Evolutionary conservation across 2,113 vertebrate species (phyloP).

Genomic region (Poicephalus meyeri): DNA sequence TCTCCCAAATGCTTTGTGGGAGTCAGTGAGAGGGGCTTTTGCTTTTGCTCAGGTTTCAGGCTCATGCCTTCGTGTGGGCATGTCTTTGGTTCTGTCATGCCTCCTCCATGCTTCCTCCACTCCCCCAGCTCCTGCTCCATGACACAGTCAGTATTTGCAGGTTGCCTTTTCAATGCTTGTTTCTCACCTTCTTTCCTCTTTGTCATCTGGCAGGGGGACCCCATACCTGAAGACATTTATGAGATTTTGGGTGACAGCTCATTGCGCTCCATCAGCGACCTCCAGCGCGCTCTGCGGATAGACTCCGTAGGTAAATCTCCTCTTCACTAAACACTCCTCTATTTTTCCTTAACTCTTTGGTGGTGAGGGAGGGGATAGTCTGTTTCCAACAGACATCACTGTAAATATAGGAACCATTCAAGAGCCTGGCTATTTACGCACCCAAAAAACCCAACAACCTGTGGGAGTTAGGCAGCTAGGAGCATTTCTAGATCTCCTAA

Average conservation of each 20-base stretch:
- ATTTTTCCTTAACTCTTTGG: not conserved
- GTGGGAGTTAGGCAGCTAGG: not conserved
- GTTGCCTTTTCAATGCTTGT: not conserved
- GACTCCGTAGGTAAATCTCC: conserved; percentile 91
- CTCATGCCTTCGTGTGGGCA: not conserved
- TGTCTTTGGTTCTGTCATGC: accelerated
- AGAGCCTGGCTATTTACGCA: not conserved
- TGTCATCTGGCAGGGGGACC: conserved; percentile 81
- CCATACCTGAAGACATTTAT: conserved; percentile 88
- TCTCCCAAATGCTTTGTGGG: not conserved
- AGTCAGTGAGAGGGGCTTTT: not conserved
- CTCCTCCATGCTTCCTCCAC: accelerated
- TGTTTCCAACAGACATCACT: not conserved
- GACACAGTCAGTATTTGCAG: not conserved
- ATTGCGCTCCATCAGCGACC: conserved; percentile 88
- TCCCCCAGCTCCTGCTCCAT: accelerated
- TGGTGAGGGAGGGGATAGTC: not conserved
- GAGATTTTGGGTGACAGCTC: conserved; percentile 86
- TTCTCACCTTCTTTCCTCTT: not conserved
- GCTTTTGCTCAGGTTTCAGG: not conserved
- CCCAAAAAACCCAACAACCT: not conserved
- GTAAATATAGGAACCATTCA: not conserved
- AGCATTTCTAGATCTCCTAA: not conserved
- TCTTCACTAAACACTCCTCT: conserved; percentile 9
- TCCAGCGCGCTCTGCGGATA: conserved; percentile 86